These are phyloP conservation scores for Tenodera sinensis DNA, from an alignment of 2,888 invertebrate genomes.

Conservation along the genomic window DNA sequence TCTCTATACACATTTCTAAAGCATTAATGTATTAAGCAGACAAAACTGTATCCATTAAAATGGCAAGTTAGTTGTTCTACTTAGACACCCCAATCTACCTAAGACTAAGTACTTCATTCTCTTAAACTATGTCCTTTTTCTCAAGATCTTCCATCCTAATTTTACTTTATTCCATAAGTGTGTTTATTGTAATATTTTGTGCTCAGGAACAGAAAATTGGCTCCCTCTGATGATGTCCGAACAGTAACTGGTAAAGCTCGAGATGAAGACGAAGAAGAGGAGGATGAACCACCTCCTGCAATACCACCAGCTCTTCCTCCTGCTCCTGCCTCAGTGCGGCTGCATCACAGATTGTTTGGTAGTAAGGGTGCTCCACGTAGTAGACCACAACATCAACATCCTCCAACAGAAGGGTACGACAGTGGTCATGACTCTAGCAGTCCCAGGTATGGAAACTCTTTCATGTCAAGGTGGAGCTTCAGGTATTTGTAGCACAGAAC, in stretches of 20 bases:
- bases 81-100: too few species aligned
- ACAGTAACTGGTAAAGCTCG: conserved; percentile 43
- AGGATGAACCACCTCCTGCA: conserved; percentile 20
- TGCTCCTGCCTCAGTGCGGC: conserved; percentile 43
- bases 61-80: too few species aligned
- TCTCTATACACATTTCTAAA: too few species aligned
- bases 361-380: background rate
- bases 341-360: conserved; percentile 20
- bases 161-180: too few species aligned
- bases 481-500: background rate
- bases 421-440: conserved; percentile 74
- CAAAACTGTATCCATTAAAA: too few species aligned
- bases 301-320: conserved; percentile 42
- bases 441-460: background rate
- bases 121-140: too few species aligned
- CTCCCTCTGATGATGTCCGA: conserved; percentile 25
- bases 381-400: background rate
- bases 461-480: background rate
- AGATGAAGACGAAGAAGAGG: conserved; percentile 39
- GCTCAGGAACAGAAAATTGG: background rate
- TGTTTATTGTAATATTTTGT: background rate
- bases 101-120: too few species aligned
- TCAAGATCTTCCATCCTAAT: too few species aligned
- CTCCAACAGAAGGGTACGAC: conserved; percentile 37
- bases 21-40: too few species aligned